Conservation (phyloP, 2,888 invertebrate genomes). For the Leptarthrus brevirostris region DNA sequence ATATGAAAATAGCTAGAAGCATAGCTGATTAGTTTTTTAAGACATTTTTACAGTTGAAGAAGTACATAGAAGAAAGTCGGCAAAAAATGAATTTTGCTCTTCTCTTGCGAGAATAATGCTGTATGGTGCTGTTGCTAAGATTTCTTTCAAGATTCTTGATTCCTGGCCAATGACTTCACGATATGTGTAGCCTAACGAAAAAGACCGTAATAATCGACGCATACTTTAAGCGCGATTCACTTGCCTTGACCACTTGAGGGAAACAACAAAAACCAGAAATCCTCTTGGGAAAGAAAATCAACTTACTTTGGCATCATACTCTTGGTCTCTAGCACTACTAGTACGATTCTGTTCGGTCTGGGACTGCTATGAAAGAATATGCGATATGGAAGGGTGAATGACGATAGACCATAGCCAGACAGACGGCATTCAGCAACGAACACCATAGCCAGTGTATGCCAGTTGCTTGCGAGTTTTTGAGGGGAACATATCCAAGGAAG, state of each 20-base stretch:
- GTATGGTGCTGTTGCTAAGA: background rate
- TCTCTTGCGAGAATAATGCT: too few species aligned
- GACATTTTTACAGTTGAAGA: too few species aligned
- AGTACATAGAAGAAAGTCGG: too few species aligned
- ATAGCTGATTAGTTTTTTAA: background rate
- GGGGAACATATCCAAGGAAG: background rate
- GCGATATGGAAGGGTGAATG: background rate
- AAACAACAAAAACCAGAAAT: background rate
- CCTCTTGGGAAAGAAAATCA: too few species aligned
- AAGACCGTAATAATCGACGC: background rate
- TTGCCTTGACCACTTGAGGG: slow-evolving; percentile 35
- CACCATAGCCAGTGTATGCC: slow-evolving; percentile 5
- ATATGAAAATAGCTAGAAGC: background rate
- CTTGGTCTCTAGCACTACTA: too few species aligned
- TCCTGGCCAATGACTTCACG: slow-evolving; percentile 31
- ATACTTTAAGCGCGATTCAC: slow-evolving; percentile 21
- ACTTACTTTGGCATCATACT: too few species aligned
- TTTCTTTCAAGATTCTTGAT: slow-evolving; percentile 27
- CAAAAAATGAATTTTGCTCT: too few species aligned
- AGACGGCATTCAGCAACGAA: slow-evolving; percentile 19
- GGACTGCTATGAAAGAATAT: background rate
- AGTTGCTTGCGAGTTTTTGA: slow-evolving; percentile 19
- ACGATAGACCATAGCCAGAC: slow-evolving; percentile 34
- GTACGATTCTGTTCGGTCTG: too few species aligned
- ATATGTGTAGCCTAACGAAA: background rate